Percentiles rank a stretch among this genome's conserved stretches.
Evolutionary conservation across 2,888 invertebrate genomes (phyloP).

Genomic region (Leucoma salicis): DNA sequence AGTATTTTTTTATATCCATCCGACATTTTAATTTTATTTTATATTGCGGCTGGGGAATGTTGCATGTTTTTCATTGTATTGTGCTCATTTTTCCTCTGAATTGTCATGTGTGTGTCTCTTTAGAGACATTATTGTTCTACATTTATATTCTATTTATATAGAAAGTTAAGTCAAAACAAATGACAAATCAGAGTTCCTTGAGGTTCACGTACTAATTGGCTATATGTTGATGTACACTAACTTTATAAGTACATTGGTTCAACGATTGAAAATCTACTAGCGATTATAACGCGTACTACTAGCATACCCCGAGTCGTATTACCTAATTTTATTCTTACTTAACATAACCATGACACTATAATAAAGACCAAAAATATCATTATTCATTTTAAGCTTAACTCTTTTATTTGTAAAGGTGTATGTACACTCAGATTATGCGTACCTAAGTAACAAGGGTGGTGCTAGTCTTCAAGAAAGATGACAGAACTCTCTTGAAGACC

Average conservation of each 20-base stretch:
- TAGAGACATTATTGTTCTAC: slow-evolving; percentile 3
- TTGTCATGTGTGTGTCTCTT: slow-evolving; percentile 45
- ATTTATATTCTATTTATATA: slow-evolving; percentile 2
- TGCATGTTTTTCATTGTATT: slow-evolving; percentile 63
- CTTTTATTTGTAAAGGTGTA: too few species aligned
- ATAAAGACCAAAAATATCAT: too few species aligned
- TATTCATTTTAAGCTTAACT: too few species aligned
- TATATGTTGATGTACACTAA: slow-evolving; percentile 37
- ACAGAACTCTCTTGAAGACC: too few species aligned
- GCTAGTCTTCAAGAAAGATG: too few species aligned
- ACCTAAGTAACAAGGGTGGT: too few species aligned
- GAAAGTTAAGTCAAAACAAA: slow-evolving; percentile 22
- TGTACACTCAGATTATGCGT: too few species aligned
- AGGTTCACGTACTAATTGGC: slow-evolving; percentile 45
- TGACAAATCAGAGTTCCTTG: slow-evolving; percentile 41
- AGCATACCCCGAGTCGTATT: too few species aligned
- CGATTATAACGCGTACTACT: too few species aligned
- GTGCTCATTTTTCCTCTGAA: slow-evolving; percentile 46
- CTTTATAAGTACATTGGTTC: slow-evolving; percentile 47
- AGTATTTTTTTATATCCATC: slow-evolving; percentile 68
- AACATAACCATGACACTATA: too few species aligned
- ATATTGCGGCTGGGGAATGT: slow-evolving; percentile 80
- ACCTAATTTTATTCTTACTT: too few species aligned
- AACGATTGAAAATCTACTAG: too few species aligned
- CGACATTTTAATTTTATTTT: slow-evolving; percentile 70